phyloP scores from a whole-genome alignment of 2,888 invertebrate genomes.

The Hermaeophaga mercurialis region DNA sequence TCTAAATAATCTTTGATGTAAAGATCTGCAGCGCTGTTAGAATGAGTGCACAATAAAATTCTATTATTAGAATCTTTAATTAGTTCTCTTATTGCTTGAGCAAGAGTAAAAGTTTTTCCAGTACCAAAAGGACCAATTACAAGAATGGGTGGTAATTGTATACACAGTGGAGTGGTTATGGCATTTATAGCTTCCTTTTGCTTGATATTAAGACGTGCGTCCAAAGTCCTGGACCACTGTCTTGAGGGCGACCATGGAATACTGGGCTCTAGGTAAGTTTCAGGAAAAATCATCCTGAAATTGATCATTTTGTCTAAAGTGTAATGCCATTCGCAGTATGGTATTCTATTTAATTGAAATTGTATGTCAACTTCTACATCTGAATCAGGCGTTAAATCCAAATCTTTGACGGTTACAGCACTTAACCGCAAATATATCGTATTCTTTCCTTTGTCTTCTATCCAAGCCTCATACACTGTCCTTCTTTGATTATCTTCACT shows the following conservation, averaged over 20 bases:
- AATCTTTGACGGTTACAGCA: conserved; percentile 45
- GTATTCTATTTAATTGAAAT: conserved; percentile 79
- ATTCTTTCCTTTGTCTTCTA: conserved; percentile 77
- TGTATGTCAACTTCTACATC: conserved; percentile 75
- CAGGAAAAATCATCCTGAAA: conserved; percentile 69
- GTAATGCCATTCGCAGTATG: conserved; percentile 84
- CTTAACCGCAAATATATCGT: conserved; percentile 69
- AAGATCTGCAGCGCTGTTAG: conserved; percentile 84
- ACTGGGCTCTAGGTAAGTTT: conserved; percentile 65
- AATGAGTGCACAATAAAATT: conserved; percentile 84
- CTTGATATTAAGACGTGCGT: conserved; percentile 72
- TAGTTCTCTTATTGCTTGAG: conserved; percentile 72
- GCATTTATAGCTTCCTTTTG: conserved; percentile 80
- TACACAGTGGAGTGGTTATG: conserved; percentile 69
- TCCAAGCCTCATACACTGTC: conserved; percentile 73
- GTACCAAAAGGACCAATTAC: conserved; percentile 83
- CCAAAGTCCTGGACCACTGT: conserved; percentile 69
- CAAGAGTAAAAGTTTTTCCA: conserved; percentile 84
- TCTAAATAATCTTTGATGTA: conserved; percentile 85
- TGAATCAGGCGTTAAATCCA: conserved; percentile 59
- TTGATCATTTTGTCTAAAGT: conserved; percentile 78
- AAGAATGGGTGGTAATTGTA: conserved; percentile 71
- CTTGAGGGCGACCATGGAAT: conserved; percentile 71
- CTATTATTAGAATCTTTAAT: conserved; percentile 67
- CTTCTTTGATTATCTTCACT: conserved; percentile 39